Base-by-base conservation (phyloP, 2,113 vertebrate species). In the Atractosteus spatula region DNA sequence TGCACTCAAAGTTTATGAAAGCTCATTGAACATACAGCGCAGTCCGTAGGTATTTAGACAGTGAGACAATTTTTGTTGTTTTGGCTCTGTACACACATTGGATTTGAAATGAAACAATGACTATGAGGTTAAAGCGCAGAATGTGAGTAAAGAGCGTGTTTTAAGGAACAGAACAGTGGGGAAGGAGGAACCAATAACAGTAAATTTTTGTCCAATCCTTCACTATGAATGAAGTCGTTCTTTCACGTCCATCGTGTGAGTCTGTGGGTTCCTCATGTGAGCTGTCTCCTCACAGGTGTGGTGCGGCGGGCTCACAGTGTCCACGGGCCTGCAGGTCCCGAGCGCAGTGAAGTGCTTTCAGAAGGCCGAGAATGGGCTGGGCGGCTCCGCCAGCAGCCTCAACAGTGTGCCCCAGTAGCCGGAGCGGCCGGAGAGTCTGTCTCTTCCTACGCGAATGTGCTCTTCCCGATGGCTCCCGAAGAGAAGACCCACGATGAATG, bases 291-390 rank as follows among this genome's bases (percentile, higher is more conserved):
- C 59, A 3, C 85, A 98, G 96, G 92, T 97, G 42, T 97, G 96
- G 96, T 96, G 95, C 71, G 96, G 96, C 54, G 94, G 95, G 11
- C 90, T 98, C 72, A 82, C 89, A 72, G 76, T 98, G 67, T 88
- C 69, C 51, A 95, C 95, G 0, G 96, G 96, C 55, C 84, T 96
- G 78, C 96, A 98, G 83, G 95, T 98, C 77, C 96, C 96, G 45
- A 96, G 89, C 81, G 90, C 92, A 4, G 90, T 97, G 77, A 92
- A 85, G 83, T 94, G 84, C 8, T 87, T 97, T 65, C 93, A 96
- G 79, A 94, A 92, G 70, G 87, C 76, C 76, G 91, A 95, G 84
- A 93, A 94, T 54, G 92, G 89, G 57, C 86, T 93, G 79, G 86
- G 85, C 54, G 85, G 88, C 69, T 94, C 94, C 73, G 81, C 87